Evolutionary conservation across 2,797 vertebrate genomes (phyloP), one percentile per base, ranked within the genome.

Genomic region (Silurus aristotelis): DNA sequence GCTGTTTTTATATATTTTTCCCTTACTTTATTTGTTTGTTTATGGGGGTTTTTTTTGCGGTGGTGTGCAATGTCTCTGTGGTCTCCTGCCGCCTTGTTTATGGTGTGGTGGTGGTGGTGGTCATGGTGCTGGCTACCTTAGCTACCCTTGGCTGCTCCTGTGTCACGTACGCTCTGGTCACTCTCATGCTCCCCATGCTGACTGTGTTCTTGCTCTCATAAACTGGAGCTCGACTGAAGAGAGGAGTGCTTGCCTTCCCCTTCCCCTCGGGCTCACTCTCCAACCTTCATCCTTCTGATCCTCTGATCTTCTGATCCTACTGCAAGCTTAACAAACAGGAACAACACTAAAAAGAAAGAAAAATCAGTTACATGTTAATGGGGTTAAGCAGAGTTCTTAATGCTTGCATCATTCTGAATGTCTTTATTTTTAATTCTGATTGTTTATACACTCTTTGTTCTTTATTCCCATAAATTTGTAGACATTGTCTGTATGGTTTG

Each of bases 141-240:
- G 97, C 97, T 80, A 98, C 96, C 90, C 94, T 98, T 83, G 97
- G 97, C 91, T 96, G 96, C 93, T 96, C 92, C 87, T 94, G 96
- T 87, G 89, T 96, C 90, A 95, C 96, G 89, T 97, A 91, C 92
- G 96, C 96, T 89, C 93, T 97, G 93, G 96, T 96, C 85, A 96
- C 96, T 90, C 96, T 98, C 90, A 94, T 97, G 92, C 93, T 98
- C 90, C 96, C 96, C 89, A 84, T 95, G 93, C 94, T 97, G 95
- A 96, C 96, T 94, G 95, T 96, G 87, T 93, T 97, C 92, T 95
- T 97, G 94, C 95, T 99, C 93, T 97, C 94, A 95, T 99, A 98
- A 96, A 96, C 94, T 94, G 91, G 93, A 91, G 91, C 88, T 91
- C 89, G 58, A 61, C 89, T 88, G 89, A 93, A 90, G 88, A 92